Evolutionary conservation across 2,113 vertebrate genomes (phyloP).

Genomic region (Macroglossus sobrinus): DNA sequence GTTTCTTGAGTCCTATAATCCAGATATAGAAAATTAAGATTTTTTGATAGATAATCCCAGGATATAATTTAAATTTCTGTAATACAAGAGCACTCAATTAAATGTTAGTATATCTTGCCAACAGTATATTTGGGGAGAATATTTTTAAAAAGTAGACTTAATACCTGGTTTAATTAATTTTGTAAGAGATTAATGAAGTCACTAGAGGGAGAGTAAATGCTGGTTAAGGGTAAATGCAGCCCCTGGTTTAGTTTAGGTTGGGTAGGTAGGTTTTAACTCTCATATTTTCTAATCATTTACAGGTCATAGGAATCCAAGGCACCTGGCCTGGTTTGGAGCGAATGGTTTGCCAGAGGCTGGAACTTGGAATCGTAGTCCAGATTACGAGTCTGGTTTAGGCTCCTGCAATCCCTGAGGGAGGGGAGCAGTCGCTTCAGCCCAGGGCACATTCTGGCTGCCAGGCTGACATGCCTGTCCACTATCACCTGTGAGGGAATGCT

Average conservation of each 20-base stretch:
- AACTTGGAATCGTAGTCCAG: neutral
- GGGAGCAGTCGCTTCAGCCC: neutral
- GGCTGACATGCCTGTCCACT: neutral
- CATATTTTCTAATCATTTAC: neutral
- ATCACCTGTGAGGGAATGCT: neutral
- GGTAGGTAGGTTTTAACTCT: neutral
- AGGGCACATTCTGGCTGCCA: neutral
- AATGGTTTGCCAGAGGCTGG: neutral
- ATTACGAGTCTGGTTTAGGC: neutral
- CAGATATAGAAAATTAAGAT: neutral
- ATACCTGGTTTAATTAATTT: neutral
- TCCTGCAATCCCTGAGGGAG: neutral
- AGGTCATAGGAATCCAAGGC: neutral
- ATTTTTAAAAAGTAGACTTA: neutral
- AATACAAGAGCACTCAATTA: neutral
- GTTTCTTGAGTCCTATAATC: neutral
- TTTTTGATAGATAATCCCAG: neutral
- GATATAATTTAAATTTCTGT: neutral
- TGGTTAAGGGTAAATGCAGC: neutral
- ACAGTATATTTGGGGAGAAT: neutral
- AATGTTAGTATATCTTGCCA: neutral
- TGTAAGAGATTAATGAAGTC: neutral
- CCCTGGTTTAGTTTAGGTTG: neutral
- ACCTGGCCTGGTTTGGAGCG: neutral
- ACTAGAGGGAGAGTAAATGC: neutral